Evolutionary conservation across 2,888 invertebrate genomes (phyloP), one percentile per base, ranked within the genome.

Genomic region (Zaprionus lineosus): DNA sequence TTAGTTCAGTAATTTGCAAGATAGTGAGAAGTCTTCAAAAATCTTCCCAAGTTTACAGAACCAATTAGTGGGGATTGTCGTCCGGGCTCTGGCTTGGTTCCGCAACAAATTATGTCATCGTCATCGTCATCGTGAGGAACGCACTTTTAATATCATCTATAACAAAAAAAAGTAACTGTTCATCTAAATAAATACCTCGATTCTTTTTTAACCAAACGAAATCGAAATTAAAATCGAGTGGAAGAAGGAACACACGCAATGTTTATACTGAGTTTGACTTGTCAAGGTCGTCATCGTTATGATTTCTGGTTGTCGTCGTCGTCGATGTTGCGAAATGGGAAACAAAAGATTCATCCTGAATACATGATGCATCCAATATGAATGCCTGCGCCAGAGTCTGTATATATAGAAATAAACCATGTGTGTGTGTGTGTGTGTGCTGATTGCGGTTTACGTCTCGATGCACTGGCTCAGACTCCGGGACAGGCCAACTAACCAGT

Each of bases 261-360:
- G n/a, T n/a, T 21, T 24, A 36, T 41, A 47, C 52, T 40, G 40
- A 59, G 37, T 43, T 57, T 21, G 19, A 21, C 34, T 44, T 36
- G 57, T 58, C 82, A 77, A 77, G 77, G 77, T 84, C 82, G 60
- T 58, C 66, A 37, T 37, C 12, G 39, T 36, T 14, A 40, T 24
- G 6, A 29, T 36, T 28, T 47, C 34, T 44, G 40, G 34, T 63
- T 63, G 21, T 18, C 28, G 0, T 7, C 8, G n/a, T n/a, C n/a
- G n/a, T n/a, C n/a, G n/a, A n/a, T 3, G 29, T 67, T 77, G 77
- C 77, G 70, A 84, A 84, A 76, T 21, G 77, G 74, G 70, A 84
- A 84, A 76, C 19, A 33, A 26, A 15, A 39, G 18, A 18, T n/a
- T 37, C 46, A 74, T 77, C 72, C 69, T 59, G 55, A 16, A 28